Conservation (phyloP, 2,888 invertebrate genomes). For the Lepidocyrtoides sp. region DNA sequence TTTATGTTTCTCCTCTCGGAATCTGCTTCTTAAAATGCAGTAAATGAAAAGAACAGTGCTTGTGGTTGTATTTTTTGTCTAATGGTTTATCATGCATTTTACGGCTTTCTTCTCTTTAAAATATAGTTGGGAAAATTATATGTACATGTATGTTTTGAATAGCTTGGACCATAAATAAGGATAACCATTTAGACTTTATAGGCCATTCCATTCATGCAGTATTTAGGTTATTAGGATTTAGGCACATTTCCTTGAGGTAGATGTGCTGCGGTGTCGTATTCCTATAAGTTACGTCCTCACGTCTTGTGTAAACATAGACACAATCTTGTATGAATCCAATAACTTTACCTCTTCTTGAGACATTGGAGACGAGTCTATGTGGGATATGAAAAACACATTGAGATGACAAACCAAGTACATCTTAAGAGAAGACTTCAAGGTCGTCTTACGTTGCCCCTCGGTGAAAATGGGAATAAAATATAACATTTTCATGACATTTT, state of each 20-base stretch:
- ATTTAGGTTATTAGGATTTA: background rate
- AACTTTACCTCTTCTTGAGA: background rate
- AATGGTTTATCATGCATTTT: background rate
- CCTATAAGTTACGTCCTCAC: background rate
- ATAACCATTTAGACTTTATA: slow-evolving; percentile 21
- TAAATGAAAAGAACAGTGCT: background rate
- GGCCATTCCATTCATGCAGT: background rate
- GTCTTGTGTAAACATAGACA: slow-evolving; percentile 21
- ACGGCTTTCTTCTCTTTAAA: background rate
- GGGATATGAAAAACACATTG: background rate
- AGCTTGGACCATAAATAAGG: background rate
- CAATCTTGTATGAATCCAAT: background rate
- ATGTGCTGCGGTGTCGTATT: background rate
- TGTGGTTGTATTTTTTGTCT: background rate
- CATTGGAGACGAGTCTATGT: background rate
- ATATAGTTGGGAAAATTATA: background rate
- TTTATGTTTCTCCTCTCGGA: background rate
- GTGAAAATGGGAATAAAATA: background rate
- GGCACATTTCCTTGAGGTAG: background rate
- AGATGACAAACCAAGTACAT: background rate
- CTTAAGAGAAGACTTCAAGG: slow-evolving; percentile 2
- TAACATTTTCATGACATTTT: background rate
- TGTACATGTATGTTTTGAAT: slow-evolving; percentile 9
- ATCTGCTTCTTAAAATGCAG: background rate
- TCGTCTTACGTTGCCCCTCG: background rate